Conservation (phyloP, 2,888 invertebrate genomes). For the Tachystola acroxantha region DNA sequence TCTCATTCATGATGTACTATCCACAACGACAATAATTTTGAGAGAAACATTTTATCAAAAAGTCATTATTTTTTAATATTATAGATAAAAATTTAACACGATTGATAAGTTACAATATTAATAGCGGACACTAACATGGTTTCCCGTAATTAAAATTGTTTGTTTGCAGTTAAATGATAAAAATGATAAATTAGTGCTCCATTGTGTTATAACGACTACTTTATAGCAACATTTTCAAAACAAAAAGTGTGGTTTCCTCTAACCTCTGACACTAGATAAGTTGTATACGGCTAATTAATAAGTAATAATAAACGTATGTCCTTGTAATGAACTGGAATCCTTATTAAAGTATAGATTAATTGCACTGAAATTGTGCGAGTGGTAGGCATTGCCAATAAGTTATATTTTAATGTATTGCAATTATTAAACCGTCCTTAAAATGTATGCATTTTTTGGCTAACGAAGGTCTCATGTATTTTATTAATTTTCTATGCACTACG, state of each 20-base stretch:
- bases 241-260: constrained; percentile 51
- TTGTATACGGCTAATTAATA: constrained; percentile 52
- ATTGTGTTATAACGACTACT: constrained; percentile 40
- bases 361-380: too few relatives aligned
- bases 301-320: constrained; percentile 12
- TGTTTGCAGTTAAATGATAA: constrained; percentile 50
- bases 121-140: constrained; percentile 44
- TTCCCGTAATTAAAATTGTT: constrained; percentile 68
- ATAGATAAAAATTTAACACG: constrained; percentile 43
- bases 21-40: neutral
- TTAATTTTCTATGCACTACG: too few relatives aligned
- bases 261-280: constrained; percentile 68
- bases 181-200: constrained; percentile 46
- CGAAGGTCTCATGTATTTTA: too few relatives aligned
- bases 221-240: constrained; percentile 28
- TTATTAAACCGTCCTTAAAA: too few relatives aligned
- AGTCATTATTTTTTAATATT: constrained; percentile 33
- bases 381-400: too few relatives aligned
- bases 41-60: constrained; percentile 21
- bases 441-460: too few relatives aligned
- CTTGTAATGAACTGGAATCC: neutral
- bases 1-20: neutral
- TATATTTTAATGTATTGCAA: too few relatives aligned
- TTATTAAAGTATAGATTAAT: neutral
- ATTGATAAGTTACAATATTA: constrained; percentile 45